These are phyloP conservation scores for Eupsittula cactorum DNA, from an alignment of 2,113 vertebrate genomes.

Conservation along the genomic window DNA sequence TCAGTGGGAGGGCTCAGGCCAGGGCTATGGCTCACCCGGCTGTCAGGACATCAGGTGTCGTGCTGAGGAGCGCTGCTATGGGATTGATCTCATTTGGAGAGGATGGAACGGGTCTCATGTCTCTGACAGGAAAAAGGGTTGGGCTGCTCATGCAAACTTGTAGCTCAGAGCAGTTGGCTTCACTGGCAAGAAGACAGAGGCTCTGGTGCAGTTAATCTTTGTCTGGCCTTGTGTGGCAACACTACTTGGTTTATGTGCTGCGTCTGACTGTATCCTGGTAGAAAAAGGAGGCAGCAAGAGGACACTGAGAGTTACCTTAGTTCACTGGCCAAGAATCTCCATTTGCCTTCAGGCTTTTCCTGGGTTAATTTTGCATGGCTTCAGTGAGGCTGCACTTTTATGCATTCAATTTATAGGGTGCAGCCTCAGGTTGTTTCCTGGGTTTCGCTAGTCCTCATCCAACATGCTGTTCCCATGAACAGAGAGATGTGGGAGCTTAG, in stretches of 20 bases:
- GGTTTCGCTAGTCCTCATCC: background rate
- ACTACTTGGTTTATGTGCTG: background rate
- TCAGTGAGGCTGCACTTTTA: background rate
- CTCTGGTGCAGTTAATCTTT: background rate
- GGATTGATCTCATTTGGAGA: background rate
- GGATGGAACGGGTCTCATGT: background rate
- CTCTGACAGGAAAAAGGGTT: background rate
- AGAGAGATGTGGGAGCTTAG: background rate
- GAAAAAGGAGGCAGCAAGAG: background rate
- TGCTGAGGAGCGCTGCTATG: background rate
- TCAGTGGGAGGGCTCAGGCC: background rate
- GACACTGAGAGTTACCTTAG: background rate
- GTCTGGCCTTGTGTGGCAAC: background rate
- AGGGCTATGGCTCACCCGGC: background rate
- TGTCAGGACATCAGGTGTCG: background rate
- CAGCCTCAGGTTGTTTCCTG: background rate
- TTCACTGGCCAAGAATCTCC: background rate
- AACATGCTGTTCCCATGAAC: background rate
- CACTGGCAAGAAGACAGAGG: background rate
- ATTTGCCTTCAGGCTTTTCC: background rate
- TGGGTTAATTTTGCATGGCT: background rate
- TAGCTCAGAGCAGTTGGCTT: background rate
- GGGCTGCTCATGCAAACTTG: background rate
- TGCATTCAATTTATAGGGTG: rapidly evolving
- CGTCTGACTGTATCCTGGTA: background rate